These are phyloP conservation scores for Pongo pygmaeus DNA, from an alignment of 2,113 vertebrate genomes.

Conservation along the genomic window DNA sequence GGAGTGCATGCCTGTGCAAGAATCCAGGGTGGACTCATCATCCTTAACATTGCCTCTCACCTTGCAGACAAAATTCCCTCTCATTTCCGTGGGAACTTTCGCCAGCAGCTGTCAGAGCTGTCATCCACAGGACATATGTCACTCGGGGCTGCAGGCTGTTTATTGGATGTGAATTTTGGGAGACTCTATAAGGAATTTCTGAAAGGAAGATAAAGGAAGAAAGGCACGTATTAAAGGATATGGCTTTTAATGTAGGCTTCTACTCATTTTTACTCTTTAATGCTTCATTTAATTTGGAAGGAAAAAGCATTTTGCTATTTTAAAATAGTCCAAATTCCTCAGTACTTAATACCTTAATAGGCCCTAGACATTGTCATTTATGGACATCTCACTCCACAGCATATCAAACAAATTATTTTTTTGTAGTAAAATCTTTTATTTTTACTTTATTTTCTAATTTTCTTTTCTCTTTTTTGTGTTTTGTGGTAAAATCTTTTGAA, in stretches of 20 bases:
- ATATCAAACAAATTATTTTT: neutral
- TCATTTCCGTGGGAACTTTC: slow-evolving; percentile 80
- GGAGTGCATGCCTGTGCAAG: neutral
- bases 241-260: neutral
- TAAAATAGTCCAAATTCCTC: neutral
- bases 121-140: slow-evolving; percentile 82
- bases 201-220: neutral
- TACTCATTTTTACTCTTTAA: slow-evolving; percentile 14
- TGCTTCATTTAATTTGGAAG: slow-evolving; percentile 27
- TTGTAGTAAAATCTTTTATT: neutral
- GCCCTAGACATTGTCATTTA: neutral
- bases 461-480: neutral
- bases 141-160: slow-evolving; percentile 3
- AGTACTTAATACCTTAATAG: neutral
- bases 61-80: slow-evolving; percentile 63
- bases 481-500: slow-evolving; percentile 23
- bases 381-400: neutral
- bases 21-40: neutral
- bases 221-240: neutral
- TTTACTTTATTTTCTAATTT: no score
- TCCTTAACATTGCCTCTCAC: slow-evolving; percentile 49
- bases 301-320: neutral
- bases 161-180: slow-evolving; percentile 44
- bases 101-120: slow-evolving; percentile 76
- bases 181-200: slow-evolving; percentile 50